Evolutionary conservation across 2,113 vertebrate species (phyloP), one percentile per base, ranked within the genome.

Genomic region (Tupaia chinensis): DNA sequence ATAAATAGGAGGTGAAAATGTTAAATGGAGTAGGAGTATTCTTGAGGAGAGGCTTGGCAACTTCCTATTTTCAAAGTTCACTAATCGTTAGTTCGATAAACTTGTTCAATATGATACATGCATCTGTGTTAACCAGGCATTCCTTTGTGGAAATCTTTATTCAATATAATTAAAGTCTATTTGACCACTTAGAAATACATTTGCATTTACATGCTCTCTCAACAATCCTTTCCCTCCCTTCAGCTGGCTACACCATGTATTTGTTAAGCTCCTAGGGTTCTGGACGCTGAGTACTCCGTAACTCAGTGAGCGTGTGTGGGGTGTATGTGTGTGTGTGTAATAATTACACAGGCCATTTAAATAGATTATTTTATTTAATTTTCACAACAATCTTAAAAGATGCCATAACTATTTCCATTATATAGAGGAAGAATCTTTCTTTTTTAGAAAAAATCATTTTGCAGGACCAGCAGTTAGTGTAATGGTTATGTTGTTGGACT

Each of bases 1-100:
- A 97, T 83, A 95, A 94, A 97, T 88, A 80, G 60, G 74, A 95
- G 77, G 82, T 85, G 82, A 76, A 94, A 76, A 94, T 74, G 32
- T 83, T 91, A 87, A 98, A 73, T 78, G 69, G 34, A 61, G n/a
- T 63, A 53, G 69, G 44, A 60, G 7, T 61, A 63, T 91, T 74
- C 87, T 95, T 91, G 29, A 94, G 66, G 56, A 58, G 56, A 87
- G 19, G 54, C 53, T 87, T 27, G 14, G 11, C 10, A n/a, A 82
- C 60, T 85, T 95, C n/a, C 23, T 79, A 74, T 76, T 93, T 96
- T 93, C 77, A 80, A 86, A 95, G n/a, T 61, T 94, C 63, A 91
- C 83, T 79, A 78, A 94, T 86, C 61, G 79, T 16, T 56, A 76
- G 32, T 68, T 84, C 95, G 81, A 85, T 74, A 91, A 95, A 86